phyloP scores from a whole-genome alignment of 2,888 invertebrate genomes.

The Philereme transversata region DNA sequence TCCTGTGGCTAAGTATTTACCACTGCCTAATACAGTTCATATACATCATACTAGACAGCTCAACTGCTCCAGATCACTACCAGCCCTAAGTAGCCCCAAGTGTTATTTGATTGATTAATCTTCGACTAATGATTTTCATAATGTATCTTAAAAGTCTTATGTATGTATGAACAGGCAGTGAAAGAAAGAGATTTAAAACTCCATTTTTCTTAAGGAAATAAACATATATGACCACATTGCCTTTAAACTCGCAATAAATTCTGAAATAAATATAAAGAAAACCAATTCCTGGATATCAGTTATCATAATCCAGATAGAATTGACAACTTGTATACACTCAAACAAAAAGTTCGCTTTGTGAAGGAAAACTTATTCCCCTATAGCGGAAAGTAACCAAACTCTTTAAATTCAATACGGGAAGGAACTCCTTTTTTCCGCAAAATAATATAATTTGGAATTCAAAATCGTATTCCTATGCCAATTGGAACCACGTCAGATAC shows the following conservation, averaged over 20 bases:
- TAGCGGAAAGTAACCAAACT: constrained; percentile 47
- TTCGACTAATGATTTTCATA: too few relatives aligned
- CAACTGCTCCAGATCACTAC: too few relatives aligned
- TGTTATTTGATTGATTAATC: too few relatives aligned
- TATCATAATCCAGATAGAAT: constrained; percentile 42
- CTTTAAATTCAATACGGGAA: constrained; percentile 62
- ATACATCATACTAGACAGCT: too few relatives aligned
- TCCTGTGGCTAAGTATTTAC: too few relatives aligned
- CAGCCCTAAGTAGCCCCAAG: too few relatives aligned
- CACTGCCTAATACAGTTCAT: too few relatives aligned
- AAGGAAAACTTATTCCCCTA: constrained; percentile 50
- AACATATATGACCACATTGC: too few relatives aligned
- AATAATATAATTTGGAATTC: constrained; percentile 58
- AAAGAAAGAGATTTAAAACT: too few relatives aligned
- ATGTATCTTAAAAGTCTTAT: too few relatives aligned
- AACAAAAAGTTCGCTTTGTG: constrained; percentile 51
- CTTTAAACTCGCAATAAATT: constrained; percentile 5
- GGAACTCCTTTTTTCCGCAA: constrained; percentile 45
- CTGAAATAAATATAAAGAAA: constrained; percentile 20
- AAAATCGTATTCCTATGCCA: constrained; percentile 60
- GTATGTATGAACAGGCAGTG: too few relatives aligned
- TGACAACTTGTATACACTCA: constrained; percentile 47
- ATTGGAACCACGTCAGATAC: constrained; percentile 51
- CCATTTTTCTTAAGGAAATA: too few relatives aligned
- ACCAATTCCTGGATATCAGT: constrained; percentile 30